Conservation (phyloP, 2,888 invertebrate species). For the Dromius quadrimaculatus region DNA sequence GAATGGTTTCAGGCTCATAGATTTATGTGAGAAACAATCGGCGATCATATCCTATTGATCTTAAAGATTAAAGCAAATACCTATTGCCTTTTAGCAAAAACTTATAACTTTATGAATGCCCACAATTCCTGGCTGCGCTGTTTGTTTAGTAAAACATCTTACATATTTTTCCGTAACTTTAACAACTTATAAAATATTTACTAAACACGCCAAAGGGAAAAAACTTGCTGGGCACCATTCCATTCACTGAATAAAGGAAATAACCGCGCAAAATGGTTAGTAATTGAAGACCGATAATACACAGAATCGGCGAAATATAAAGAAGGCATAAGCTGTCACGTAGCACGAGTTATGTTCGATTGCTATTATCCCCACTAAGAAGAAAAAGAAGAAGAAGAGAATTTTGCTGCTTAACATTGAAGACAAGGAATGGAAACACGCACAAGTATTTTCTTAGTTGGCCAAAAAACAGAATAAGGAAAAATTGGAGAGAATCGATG, state of each 20-base stretch:
- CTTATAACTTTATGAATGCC: slow-evolving; percentile 6
- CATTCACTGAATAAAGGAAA: slow-evolving; percentile 20
- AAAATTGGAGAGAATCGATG: not conserved
- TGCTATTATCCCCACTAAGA: slow-evolving; percentile 32
- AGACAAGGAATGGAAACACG: too few species aligned
- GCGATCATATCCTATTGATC: too few species aligned
- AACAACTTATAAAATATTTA: slow-evolving; percentile 31
- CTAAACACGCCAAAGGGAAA: slow-evolving; percentile 11
- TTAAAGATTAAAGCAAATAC: too few species aligned
- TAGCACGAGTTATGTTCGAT: slow-evolving; percentile 35
- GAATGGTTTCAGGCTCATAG: too few species aligned
- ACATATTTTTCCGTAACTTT: not conserved
- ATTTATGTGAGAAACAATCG: too few species aligned
- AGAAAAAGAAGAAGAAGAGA: not conserved
- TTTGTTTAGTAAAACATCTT: slow-evolving; percentile 4
- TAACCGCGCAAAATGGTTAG: slow-evolving; percentile 32
- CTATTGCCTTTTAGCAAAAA: too few species aligned
- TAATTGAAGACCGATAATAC: slow-evolving; percentile 45
- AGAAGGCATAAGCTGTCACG: slow-evolving; percentile 44
- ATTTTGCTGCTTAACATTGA: too few species aligned
- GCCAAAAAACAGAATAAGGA: too few species aligned
- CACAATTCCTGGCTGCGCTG: not conserved
- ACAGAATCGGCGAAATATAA: slow-evolving; percentile 49
- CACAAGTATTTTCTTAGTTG: slow-evolving; percentile 29
- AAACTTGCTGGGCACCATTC: slow-evolving; percentile 15